Evolutionary conservation across 2,888 invertebrate species (phyloP), one percentile per base, ranked within the genome.

Genomic region (Amiota minor): DNA sequence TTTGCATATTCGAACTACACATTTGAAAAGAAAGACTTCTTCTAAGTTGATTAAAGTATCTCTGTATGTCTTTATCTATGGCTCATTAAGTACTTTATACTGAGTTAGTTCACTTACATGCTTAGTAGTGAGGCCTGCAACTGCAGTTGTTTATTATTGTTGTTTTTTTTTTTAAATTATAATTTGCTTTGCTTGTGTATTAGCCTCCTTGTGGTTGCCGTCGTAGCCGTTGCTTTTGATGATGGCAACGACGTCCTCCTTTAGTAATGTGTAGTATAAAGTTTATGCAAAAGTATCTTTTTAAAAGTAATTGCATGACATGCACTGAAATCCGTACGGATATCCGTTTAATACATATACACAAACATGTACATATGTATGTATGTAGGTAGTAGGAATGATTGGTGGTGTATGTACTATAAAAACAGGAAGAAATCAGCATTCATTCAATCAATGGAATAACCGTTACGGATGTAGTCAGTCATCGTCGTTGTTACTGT

Each of bases 371-470:
- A 50, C 45, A 20, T 45, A 9, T 45, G 35, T 35, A 35, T 35
- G 35, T 35, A 35, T 3, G 35, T 35, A 35, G 18, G 49, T 62
- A 61, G n/a, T 18, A 23, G 46, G 46, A 69, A 50, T 50, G 69
- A 23, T 23, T 14, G 35, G 35, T 35, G n/a, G n/a, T n/a, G n/a
- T n/a, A n/a, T n/a, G n/a, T 14, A 45, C 23, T 46, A 18, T 14
- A 47, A 78, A 78, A 82, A 83, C 85, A 86, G 86, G 85, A 85
- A 85, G 85, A 85, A 83, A 86, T 85, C 85, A 86, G 85, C 85
- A 86, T 86, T 86, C 85, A 86, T 86, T 86, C 85, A 86, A 82
- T 77, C 85, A 85, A 81, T 82, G 23, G 16, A 69, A 46, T 55
- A 70, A 70, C 55, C 45, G 70, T 70, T 61, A 49, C 59, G 56